phyloP scores from a whole-genome alignment of 2,888 invertebrate genomes.

The Cheilosia urbana region DNA sequence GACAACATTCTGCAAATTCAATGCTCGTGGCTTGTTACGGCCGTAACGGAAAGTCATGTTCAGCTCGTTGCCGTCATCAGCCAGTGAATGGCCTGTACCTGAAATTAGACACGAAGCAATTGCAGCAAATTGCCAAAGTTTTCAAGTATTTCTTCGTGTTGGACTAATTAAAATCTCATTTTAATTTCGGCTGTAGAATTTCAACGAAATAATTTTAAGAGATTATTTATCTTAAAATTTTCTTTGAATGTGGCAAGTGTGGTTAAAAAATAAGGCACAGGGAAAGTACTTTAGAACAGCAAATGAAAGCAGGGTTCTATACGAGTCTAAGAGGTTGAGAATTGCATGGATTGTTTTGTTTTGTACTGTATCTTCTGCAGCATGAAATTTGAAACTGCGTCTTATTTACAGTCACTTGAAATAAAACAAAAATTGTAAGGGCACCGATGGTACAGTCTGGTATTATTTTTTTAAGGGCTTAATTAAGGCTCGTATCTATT shows the following conservation, averaged over 20 bases:
- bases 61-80: slow-evolving; percentile 1
- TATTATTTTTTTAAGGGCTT: too few species aligned
- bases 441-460: too few species aligned
- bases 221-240: slow-evolving; percentile 1
- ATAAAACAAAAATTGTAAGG: too few species aligned
- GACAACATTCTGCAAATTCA: not conserved
- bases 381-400: too few species aligned
- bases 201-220: slow-evolving; percentile 8
- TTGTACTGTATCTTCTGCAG: too few species aligned
- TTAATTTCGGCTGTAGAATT: slow-evolving; percentile 42
- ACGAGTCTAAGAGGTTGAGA: too few species aligned
- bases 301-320: too few species aligned
- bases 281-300: too few species aligned
- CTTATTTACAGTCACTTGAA: too few species aligned
- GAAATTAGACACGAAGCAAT: slow-evolving; percentile 44
- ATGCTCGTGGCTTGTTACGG: slow-evolving; percentile 8
- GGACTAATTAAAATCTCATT: slow-evolving; percentile 70
- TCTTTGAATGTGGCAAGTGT: not conserved
- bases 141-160: slow-evolving; percentile 9
- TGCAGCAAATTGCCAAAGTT: slow-evolving; percentile 66
- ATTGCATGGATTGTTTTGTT: too few species aligned
- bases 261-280: not conserved
- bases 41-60: not conserved
- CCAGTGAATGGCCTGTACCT: slow-evolving; percentile 12
- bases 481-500: too few species aligned